A percentile compares a stretch with the other conserved stretches of the same genome.
These are phyloP conservation scores for Paramormyrops hopkinsi DNA, from an alignment of 2,797 vertebrate species.

Conservation along the genomic window DNA sequence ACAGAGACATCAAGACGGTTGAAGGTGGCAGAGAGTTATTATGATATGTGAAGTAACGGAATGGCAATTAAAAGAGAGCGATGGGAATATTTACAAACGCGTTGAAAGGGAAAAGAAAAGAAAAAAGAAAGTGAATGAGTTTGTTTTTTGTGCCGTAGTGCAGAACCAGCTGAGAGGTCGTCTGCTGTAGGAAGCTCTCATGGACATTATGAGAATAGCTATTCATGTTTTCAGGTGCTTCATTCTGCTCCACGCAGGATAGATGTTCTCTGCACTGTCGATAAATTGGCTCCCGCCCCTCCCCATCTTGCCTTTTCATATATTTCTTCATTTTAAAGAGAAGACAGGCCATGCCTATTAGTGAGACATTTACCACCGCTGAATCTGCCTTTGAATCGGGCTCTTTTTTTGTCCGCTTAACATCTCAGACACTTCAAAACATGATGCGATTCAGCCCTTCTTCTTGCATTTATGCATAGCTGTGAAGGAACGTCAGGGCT, in stretches of 20 bases:
- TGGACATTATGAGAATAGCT: not conserved
- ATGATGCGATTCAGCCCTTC: not conserved
- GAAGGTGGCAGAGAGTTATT: not conserved
- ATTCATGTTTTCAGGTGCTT: not conserved
- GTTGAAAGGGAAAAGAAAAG: not conserved
- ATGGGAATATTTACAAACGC: not conserved
- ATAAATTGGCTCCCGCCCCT: not conserved
- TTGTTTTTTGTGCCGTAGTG: not conserved
- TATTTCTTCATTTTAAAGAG: not conserved
- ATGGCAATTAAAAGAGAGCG: not conserved
- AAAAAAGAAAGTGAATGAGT: not conserved
- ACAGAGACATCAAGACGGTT: not conserved
- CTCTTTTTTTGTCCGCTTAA: not conserved
- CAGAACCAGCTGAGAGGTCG: not conserved
- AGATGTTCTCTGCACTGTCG: not conserved
- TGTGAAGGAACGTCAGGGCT: not conserved
- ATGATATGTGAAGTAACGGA: not conserved
- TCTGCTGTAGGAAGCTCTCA: not conserved
- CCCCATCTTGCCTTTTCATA: not conserved
- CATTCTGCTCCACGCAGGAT: not conserved
- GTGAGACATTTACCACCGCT: not conserved
- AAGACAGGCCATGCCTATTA: not conserved
- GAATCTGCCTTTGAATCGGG: not conserved
- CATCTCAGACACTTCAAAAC: not conserved
- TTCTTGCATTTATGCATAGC: not conserved